phyloP scores from a whole-genome alignment of 2,113 vertebrate species.

The Eidolon helvum region DNA sequence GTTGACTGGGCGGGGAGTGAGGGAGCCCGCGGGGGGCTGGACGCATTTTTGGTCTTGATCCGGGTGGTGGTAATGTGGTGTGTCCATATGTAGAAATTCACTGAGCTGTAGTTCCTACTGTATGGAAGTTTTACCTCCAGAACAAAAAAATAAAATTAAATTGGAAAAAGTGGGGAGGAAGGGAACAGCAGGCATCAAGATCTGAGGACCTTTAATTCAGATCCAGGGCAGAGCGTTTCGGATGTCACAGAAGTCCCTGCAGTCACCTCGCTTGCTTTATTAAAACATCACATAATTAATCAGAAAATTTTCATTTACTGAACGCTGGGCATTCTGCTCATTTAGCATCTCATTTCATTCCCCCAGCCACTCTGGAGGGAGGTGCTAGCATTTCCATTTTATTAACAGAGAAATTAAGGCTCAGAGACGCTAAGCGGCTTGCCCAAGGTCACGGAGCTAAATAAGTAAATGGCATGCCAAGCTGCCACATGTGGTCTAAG shows the following conservation, averaged over 20 bases:
- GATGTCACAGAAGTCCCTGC: background rate
- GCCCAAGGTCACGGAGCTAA: background rate
- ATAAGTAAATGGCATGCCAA: background rate
- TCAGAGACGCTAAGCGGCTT: background rate
- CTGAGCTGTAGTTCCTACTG: background rate
- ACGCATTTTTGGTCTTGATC: background rate
- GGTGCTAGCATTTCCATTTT: background rate
- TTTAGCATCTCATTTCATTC: background rate
- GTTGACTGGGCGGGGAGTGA: background rate
- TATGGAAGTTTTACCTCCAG: background rate
- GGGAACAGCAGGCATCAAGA: background rate
- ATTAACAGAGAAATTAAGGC: background rate
- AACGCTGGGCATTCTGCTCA: background rate
- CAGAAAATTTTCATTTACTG: background rate
- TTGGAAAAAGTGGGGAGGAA: background rate
- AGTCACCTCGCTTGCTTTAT: background rate
- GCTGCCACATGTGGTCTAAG: background rate
- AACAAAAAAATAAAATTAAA: background rate
- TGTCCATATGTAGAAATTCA: accelerated
- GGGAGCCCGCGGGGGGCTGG: background rate
- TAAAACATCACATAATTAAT: background rate
- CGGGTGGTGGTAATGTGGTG: background rate
- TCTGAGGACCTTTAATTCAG: background rate
- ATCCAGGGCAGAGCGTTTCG: background rate
- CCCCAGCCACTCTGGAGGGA: background rate